Evolutionary conservation across 2,888 invertebrate genomes (phyloP), one percentile per base, ranked within the genome.

Genomic region (Orthonevra nobilis): DNA sequence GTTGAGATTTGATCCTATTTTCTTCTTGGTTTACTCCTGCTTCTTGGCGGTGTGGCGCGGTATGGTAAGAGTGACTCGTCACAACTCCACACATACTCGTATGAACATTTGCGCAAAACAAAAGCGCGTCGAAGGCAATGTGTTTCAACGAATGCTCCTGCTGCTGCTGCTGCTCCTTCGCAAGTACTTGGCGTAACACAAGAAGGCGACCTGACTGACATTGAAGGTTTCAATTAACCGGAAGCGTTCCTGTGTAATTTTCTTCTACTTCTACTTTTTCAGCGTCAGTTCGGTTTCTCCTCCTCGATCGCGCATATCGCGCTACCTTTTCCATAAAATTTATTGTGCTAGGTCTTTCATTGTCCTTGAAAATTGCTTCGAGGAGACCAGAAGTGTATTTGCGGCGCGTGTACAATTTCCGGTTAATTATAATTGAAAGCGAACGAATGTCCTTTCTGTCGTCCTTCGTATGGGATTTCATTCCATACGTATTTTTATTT

Each of bases 391-490:
- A 48, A 75, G 56, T 70, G 54, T 54, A 79, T 60, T 32, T 38
- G 72, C 28, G 56, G 85, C 88, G 88, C 89, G 88, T 88, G 89
- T 86, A 85, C 84, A 82, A 88, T 85, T 88, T 88, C 88, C 89
- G 86, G 86, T 88, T 87, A 86, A 87, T 88, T 89, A 87, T 87
- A 83, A 83, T 84, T 75, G 68, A 42, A 61, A 82, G 58, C 52
- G 58, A 63, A 36, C 48, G 52, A 60, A 75, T 61, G 73, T 68
- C 73, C 48, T 54, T 38, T n/a, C 23, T 19, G 34, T 66, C 66
- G 30, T 74, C 28, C 44, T 40, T 19, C 42, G 38, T 26, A 36
- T 60, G 36, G 34, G 20, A 28, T 54, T 56, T 69, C 52, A 40
- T n/a, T n/a, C 60, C 52, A 63, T 58, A 12, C 69, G 14, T 15